Conservation (phyloP, 1,140 invertebrate genomes). For the Trichomalopsis sarcophagae region DNA sequence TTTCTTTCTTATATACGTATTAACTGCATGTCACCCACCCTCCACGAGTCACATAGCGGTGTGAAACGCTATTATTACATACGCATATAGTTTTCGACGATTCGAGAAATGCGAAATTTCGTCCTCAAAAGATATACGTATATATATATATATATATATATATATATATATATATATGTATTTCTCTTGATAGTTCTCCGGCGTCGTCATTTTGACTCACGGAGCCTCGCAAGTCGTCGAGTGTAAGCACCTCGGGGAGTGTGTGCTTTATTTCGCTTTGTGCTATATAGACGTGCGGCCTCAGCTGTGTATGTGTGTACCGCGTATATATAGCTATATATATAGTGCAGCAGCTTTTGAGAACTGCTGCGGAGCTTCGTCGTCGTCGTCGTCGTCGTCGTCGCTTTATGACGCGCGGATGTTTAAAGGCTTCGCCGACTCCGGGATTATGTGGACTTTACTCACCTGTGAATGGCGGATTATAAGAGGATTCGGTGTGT, state of each 20-base stretch:
- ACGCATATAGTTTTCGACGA: too few species aligned
- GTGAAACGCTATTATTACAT: too few species aligned
- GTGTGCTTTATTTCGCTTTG: not conserved
- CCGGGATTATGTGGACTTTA: not conserved
- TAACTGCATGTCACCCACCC: not conserved
- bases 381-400: not conserved
- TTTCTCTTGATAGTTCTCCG: too few species aligned
- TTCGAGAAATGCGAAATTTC: too few species aligned
- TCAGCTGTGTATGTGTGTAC: not conserved
- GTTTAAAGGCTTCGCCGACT: not conserved
- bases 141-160: not conserved
- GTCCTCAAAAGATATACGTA: too few species aligned
- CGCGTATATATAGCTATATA: not conserved
- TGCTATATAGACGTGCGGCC: not conserved
- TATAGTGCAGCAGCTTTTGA: not conserved
- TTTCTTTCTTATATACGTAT: not conserved
- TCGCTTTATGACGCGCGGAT: not conserved
- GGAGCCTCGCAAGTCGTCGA: not conserved
- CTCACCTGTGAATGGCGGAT: conserved; percentile 13
- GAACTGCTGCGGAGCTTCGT: not conserved
- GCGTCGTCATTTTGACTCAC: not conserved
- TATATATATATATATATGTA: not conserved
- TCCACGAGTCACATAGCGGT: not conserved
- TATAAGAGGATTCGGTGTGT: not conserved
- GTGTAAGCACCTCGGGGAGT: conserved; percentile 22